Conservation (phyloP, 2,113 vertebrate species). For the western clawed frog (Xenopus tropicalis) region UCB_Xtro_10.0 CM004448.2:80138001-80138500, state of each 20-base stretch:
- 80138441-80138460: slow-evolving; percentile 35
- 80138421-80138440: slow-evolving; percentile 42
- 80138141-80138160: slow-evolving; percentile 34
- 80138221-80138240: slow-evolving; percentile 27
- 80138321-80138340: slow-evolving; percentile 44
- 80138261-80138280: slow-evolving; percentile 30
- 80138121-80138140: slow-evolving; percentile 25
- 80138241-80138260: slow-evolving; percentile 26
- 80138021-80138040: no score
- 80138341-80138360: slow-evolving; percentile 45
- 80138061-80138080: slow-evolving; percentile 42
- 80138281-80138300: slow-evolving; percentile 38
- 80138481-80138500: slow-evolving; percentile 43
- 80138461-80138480: slow-evolving; percentile 45
- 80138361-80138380: slow-evolving; percentile 45
- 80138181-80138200: slow-evolving; percentile 23
- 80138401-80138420: slow-evolving; percentile 40
- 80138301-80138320: slow-evolving; percentile 39
- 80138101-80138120: slow-evolving; percentile 44
- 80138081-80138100: slow-evolving; percentile 47
- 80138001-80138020: no score
- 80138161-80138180: slow-evolving; percentile 17
- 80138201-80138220: slow-evolving; percentile 31
- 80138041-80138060: no score
- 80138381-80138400: slow-evolving; percentile 46